A percentile compares a stretch with the other conserved stretches of the same genome.
phyloP scores from a whole-genome alignment of 2,113 vertebrate species.

The Rhabdomys dilectus region DNA sequence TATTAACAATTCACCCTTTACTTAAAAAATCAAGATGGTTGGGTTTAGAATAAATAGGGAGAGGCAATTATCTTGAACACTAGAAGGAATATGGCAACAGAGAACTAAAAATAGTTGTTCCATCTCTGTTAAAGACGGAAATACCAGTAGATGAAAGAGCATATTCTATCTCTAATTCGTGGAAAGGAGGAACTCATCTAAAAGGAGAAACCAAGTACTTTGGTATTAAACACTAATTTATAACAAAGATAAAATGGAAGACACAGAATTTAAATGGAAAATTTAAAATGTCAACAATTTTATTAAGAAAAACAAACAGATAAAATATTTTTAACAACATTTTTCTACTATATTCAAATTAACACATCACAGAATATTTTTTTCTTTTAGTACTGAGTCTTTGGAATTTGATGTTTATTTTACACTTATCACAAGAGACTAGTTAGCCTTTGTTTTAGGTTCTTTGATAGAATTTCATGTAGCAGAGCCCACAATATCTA shows the following conservation, averaged over 20 bases:
- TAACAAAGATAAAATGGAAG: neutral
- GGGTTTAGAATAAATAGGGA: neutral
- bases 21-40: constrained; percentile 41
- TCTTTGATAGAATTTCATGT: neutral
- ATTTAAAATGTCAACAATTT: neutral
- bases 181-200: neutral
- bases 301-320: neutral
- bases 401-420: neutral
- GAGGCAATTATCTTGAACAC: constrained; percentile 56
- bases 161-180: neutral
- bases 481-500: neutral
- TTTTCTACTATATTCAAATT: neutral
- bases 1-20: constrained; percentile 43
- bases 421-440: neutral
- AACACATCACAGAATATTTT: neutral
- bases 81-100: neutral
- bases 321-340: neutral
- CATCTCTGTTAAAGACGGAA: constrained; percentile 19
- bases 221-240: neutral
- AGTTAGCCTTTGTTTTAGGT: neutral
- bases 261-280: neutral
- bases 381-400: neutral
- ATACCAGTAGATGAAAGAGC: neutral
- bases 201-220: neutral
- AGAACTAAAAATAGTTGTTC: constrained; percentile 45